Evolutionary conservation across 1,140 invertebrate genomes (phyloP), one percentile per base, ranked within the genome.

Genomic region (Sminthurinus signatus): DNA sequence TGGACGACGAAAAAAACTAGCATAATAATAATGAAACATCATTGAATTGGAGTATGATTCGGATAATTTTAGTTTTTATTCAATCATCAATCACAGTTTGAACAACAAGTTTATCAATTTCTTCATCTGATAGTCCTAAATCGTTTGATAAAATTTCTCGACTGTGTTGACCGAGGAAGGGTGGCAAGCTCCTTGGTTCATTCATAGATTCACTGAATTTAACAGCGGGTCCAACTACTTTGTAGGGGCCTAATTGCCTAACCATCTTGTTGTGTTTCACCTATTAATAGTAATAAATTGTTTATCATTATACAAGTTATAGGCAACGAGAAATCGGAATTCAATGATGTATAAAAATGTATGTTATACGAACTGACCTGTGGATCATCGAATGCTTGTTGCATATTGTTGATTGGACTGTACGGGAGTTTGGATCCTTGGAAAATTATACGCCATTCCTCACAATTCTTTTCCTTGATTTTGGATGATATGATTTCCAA

Each of bases 81-180:
- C 42, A 23, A 57, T 19, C 19, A 46, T 57, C 36, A 28, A 59
- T 19, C 17, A 46, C 51, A 25, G 39, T 48, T 17, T 28, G 17
- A 2, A 14, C 14, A 32, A 48, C 64, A 14, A 67, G 28, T n/a
- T 62, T 27, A 0, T 68, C 62, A 72, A 93, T 83, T 74, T 83
- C 79, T 19, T 80, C 73, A 29, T 83, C 76, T 58, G 80, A 76
- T 73, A 87, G 89, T n/a, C 83, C 80, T 48, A 96, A 76, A 50
- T 93, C 73, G 62, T 84, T 74, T 56, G 75, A 77, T 31, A 97
- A 79, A 46, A 97, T 81, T 73, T 88, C 80, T 44, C 79, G 74
- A 0, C 94, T 97, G 73, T 98, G 93, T 77, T 97, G 82, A 0
- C 93, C 95, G 27, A 96, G 78, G 27, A 79, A 75, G 0, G 94